Conservation (phyloP, 2,797 vertebrate species). For the Orestias chungarensis region DNA sequence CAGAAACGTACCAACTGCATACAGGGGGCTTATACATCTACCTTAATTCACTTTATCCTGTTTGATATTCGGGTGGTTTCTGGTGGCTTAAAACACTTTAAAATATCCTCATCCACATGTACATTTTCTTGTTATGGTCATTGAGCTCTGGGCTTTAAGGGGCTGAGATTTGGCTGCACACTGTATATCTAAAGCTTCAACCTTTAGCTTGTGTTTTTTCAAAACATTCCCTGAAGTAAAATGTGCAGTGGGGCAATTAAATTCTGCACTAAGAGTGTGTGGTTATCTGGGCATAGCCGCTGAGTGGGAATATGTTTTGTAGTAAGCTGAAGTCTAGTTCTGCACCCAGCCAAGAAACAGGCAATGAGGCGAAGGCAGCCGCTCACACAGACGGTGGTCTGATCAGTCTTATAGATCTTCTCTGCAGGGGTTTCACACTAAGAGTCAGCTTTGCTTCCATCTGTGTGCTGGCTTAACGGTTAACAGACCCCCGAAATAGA, state of each 20-base stretch:
- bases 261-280: constrained; percentile 54
- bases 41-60: constrained; percentile 5
- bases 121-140: constrained; percentile 40
- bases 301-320: constrained; percentile 53
- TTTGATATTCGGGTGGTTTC: constrained; percentile 17
- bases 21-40: neutral
- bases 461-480: constrained; percentile 43
- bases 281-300: constrained; percentile 69
- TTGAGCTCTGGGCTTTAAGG: constrained; percentile 45
- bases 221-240: constrained; percentile 65
- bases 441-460: constrained; percentile 37
- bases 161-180: constrained; percentile 38
- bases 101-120: constrained; percentile 47
- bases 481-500: constrained; percentile 57
- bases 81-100: constrained; percentile 23
- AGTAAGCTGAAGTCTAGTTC: constrained; percentile 56
- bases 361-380: constrained; percentile 48
- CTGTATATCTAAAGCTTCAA: constrained; percentile 42
- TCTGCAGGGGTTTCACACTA: constrained; percentile 50
- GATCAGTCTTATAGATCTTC: constrained; percentile 68
- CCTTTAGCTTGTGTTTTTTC: constrained; percentile 60
- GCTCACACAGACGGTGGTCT: constrained; percentile 65
- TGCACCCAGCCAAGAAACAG: constrained; percentile 41
- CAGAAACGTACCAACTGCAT: constrained; percentile 9
- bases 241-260: constrained; percentile 71